Evolutionary conservation across 2,113 vertebrate species (phyloP).

Genomic region (Cervus canadensis): DNA sequence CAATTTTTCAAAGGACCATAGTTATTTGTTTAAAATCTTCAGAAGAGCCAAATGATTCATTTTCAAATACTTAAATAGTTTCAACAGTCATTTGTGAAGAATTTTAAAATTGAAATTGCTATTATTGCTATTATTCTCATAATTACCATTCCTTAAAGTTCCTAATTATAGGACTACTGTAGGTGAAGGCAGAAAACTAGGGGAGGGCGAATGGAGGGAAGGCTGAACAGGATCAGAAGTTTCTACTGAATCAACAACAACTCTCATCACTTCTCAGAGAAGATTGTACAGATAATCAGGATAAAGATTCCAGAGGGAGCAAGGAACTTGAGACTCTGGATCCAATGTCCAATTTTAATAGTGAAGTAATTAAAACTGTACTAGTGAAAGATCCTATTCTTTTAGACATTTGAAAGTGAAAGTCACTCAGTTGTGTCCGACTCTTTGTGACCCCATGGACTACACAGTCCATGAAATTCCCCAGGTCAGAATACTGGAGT

Average conservation of each 20-base stretch:
- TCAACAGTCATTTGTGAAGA: not conserved
- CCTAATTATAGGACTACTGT: not conserved
- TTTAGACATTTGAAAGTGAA: not conserved
- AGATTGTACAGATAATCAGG: not conserved
- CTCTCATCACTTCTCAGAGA: not conserved
- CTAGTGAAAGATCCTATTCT: not conserved
- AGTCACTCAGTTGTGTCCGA: not conserved
- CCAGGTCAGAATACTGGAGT: not conserved
- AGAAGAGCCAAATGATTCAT: not conserved
- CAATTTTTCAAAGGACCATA: not conserved
- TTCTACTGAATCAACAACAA: not conserved
- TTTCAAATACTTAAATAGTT: not conserved
- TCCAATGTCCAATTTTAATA: not conserved
- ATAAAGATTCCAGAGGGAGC: not conserved
- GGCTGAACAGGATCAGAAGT: not conserved
- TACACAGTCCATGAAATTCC: not conserved
- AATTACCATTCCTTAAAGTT: not conserved
- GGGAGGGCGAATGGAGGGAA: not conserved
- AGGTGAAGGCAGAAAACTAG: not conserved
- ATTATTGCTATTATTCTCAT: not conserved
- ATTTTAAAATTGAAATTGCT: not conserved
- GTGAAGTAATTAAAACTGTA: not conserved
- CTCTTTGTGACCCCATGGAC: not conserved
- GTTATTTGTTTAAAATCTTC: not conserved
- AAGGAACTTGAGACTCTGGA: not conserved